phyloP scores from a whole-genome alignment of 2,797 vertebrate genomes.

The Danio aesculapii region DNA sequence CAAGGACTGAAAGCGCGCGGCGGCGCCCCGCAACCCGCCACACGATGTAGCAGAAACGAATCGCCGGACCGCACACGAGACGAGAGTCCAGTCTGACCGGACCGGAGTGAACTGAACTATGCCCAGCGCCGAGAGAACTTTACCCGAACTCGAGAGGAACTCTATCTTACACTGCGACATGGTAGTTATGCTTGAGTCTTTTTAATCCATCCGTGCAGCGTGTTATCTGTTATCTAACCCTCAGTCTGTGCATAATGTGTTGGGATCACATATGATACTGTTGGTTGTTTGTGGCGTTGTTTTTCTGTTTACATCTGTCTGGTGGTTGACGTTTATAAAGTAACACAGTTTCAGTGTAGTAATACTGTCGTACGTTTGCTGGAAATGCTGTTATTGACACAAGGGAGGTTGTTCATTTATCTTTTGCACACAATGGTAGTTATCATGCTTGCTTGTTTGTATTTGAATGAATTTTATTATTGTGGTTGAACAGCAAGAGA shows the following conservation, averaged over 20 bases:
- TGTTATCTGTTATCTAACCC: conserved; percentile 7
- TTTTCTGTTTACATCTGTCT: background rate
- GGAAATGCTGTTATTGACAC: background rate
- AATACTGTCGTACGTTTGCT: background rate
- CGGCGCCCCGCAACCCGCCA: background rate
- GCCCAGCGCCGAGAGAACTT: conserved; percentile 76
- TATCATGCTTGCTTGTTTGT: background rate
- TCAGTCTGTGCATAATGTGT: background rate
- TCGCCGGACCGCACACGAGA: background rate
- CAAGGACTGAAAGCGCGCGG: background rate
- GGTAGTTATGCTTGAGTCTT: conserved; percentile 70
- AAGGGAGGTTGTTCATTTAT: background rate
- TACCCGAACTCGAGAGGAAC: conserved; percentile 64
- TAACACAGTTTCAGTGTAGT: background rate
- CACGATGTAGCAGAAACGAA: conserved; percentile 31
- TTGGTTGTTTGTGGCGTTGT: background rate
- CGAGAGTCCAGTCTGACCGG: conserved; percentile 41
- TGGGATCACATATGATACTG: background rate
- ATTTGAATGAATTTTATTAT: background rate
- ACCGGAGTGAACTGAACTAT: conserved; percentile 64
- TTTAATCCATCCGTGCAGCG: conserved; percentile 15
- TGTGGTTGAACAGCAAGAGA: background rate
- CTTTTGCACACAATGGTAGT: background rate
- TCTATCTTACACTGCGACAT: conserved; percentile 63
- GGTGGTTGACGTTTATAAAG: background rate